Evolutionary conservation across 2,797 vertebrate genomes (phyloP), one percentile per base, ranked within the genome.

Genomic region (Molossus alvarezi): DNA sequence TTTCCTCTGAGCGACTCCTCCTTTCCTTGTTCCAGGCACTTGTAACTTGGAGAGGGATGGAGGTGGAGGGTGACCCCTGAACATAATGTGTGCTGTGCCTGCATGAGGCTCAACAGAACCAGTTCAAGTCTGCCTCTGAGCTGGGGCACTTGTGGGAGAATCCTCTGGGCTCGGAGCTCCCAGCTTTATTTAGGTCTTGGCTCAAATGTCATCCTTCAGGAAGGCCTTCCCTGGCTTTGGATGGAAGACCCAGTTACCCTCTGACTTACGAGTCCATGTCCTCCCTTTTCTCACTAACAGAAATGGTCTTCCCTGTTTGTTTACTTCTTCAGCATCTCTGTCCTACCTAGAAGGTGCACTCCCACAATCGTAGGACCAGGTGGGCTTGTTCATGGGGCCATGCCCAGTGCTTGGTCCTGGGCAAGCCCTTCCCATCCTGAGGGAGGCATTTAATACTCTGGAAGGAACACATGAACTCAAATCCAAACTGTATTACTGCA

Each of bases 221-320:
- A 45, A 33, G 29, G 18, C n/a, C 1, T 72, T 48, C 45, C 7
- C n/a, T 58, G 62, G 62, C 51, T 71, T 85, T 71, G 71, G 29
- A 23, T 73, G 5, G 7, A 71, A 27, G 33, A 18, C 55, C 71
- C 27, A 37, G 14, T 69, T 41, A 41, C 18, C 60, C 55, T 17
- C 48, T 27, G 2, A 23, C 11, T 1, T 72, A 51, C 0, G 0
- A 82, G 10, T 60, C 58, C 81, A 5, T 18, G 55, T 23, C 65
- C 11, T 75, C 13, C 62, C 62, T 29, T 0, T 8, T 6, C 5
- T 9, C 48, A 33, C n/a, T 18, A 29, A 9, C 5, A 17, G 48
- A 57, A 60, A 2, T 8, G 12, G 37, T 0, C 0, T 64, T 75
- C 51, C 17, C 8, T 13, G 3, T 13, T 1, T 6, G 7, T 21